phyloP scores from a whole-genome alignment of 2,113 vertebrate genomes.

The Euleptes europaea region DNA sequence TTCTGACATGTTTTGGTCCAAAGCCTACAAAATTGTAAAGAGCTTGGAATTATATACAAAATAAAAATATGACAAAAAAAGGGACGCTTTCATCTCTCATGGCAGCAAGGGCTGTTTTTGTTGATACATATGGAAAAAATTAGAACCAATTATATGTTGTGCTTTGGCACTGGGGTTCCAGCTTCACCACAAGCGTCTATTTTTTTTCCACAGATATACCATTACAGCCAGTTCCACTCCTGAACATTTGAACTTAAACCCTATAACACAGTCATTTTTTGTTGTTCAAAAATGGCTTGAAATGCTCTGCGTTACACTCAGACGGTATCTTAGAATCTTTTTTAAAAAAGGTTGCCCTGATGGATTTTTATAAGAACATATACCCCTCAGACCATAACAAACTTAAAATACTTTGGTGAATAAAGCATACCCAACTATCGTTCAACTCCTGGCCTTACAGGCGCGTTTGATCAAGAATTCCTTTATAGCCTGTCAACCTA shows the following conservation, averaged over 20 bases:
- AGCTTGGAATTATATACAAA: conserved; percentile 73
- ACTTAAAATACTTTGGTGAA: conserved; percentile 38
- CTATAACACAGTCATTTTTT: conserved; percentile 70
- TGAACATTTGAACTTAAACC: conserved; percentile 77
- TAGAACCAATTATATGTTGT: conserved; percentile 77
- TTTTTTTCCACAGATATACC: conserved; percentile 75
- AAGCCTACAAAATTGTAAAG: conserved; percentile 70
- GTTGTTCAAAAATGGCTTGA: conserved; percentile 54
- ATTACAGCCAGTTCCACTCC: conserved; percentile 65
- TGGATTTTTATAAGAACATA: conserved; percentile 43
- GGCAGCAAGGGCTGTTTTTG: conserved; percentile 75
- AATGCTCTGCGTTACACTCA: conserved; percentile 45
- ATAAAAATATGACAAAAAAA: conserved; percentile 74
- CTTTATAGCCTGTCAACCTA: not conserved
- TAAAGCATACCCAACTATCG: conserved; percentile 33
- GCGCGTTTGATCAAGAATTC: conserved; percentile 22
- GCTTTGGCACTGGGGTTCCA: conserved; percentile 74
- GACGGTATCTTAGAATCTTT: conserved; percentile 45
- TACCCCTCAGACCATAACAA: conserved; percentile 41
- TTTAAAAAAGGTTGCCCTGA: conserved; percentile 51
- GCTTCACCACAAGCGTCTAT: conserved; percentile 68
- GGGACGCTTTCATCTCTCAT: conserved; percentile 74
- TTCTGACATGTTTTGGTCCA: conserved; percentile 63
- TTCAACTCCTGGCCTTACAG: conserved; percentile 17
- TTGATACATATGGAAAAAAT: conserved; percentile 82